These are phyloP conservation scores for Rapana venosa DNA, from an alignment of 2,888 invertebrate genomes.

Conservation along the genomic window DNA sequence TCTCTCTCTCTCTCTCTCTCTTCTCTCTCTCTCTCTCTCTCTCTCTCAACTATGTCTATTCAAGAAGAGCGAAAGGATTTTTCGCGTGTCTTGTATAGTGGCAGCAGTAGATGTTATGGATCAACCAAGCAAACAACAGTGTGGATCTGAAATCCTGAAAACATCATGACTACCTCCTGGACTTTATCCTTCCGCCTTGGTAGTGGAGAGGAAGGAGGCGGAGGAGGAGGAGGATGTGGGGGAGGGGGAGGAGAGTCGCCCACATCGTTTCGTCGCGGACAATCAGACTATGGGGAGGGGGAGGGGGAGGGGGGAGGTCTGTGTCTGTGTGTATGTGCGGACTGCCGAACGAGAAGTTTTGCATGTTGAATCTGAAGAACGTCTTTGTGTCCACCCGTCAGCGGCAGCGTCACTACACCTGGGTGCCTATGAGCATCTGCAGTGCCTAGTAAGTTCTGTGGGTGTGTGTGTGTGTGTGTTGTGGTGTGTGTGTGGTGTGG, in stretches of 20 bases:
- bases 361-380: slow-evolving; percentile 34
- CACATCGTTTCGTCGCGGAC: not conserved
- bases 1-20: not conserved
- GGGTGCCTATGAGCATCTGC: slow-evolving; percentile 48
- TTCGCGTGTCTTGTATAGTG: too few relatives aligned
- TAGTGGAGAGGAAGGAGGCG: not conserved
- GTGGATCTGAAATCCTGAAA: not conserved
- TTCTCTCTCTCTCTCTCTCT: slow-evolving; percentile 28
- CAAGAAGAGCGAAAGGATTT: too few relatives aligned
- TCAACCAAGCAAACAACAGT: too few relatives aligned
- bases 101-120: too few relatives aligned
- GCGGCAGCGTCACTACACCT: slow-evolving; percentile 20
- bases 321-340: slow-evolving; percentile 24
- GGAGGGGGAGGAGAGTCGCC: not conserved
- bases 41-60: not conserved
- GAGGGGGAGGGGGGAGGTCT: not conserved
- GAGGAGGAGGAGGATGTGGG: slow-evolving; percentile 19
- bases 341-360: slow-evolving; percentile 33
- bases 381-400: not conserved
- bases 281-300: not conserved
- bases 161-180: not conserved
- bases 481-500: too few relatives aligned
- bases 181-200: not conserved
- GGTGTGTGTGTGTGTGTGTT: not conserved
- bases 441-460: slow-evolving; percentile 43